These are phyloP conservation scores for Spondyliosoma cantharus DNA, from an alignment of 2,797 vertebrate species.

Conservation along the genomic window DNA sequence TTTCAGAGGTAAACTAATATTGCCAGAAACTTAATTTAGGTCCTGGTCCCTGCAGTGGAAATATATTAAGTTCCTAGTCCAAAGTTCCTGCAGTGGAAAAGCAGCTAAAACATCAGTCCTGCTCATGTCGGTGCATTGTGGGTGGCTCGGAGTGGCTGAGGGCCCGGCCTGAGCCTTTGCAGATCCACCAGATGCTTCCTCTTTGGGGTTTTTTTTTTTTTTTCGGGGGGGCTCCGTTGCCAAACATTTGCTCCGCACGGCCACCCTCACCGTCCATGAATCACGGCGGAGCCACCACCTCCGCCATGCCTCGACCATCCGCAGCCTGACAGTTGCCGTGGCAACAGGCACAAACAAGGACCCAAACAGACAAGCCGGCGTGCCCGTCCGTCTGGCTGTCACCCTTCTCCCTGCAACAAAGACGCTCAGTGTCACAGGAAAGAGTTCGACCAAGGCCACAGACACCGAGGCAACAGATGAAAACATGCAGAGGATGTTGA, in stretches of 20 bases:
- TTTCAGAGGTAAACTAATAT: too few relatives aligned
- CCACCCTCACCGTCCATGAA: slow-evolving; percentile 22
- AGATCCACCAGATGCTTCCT: slow-evolving; percentile 63
- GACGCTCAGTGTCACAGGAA: slow-evolving; percentile 63
- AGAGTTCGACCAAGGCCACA: slow-evolving; percentile 20
- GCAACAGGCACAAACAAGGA: slow-evolving; percentile 84
- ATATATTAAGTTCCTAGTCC: too few relatives aligned
- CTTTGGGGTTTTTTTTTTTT: background rate
- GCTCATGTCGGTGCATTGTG: slow-evolving; percentile 45
- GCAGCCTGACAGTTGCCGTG: slow-evolving; percentile 62
- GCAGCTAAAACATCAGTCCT: background rate
- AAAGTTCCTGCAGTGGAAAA: too few relatives aligned
- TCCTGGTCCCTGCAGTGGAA: too few relatives aligned
- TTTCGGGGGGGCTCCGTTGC: slow-evolving; percentile 11
- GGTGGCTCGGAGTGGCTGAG: slow-evolving; percentile 22
- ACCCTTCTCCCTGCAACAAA: slow-evolving; percentile 69
- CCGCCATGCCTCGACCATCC: slow-evolving; percentile 43
- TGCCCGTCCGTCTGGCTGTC: slow-evolving; percentile 52
- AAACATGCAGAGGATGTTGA: slow-evolving; percentile 40
- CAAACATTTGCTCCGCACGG: slow-evolving; percentile 22
- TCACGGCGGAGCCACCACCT: slow-evolving; percentile 36
- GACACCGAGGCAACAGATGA: slow-evolving; percentile 13
- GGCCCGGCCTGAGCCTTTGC: slow-evolving; percentile 15
- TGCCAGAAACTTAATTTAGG: too few relatives aligned
- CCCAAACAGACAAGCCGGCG: slow-evolving; percentile 77